Conservation (phyloP, 2,888 invertebrate species). For the Eupithecia centaureata region DNA sequence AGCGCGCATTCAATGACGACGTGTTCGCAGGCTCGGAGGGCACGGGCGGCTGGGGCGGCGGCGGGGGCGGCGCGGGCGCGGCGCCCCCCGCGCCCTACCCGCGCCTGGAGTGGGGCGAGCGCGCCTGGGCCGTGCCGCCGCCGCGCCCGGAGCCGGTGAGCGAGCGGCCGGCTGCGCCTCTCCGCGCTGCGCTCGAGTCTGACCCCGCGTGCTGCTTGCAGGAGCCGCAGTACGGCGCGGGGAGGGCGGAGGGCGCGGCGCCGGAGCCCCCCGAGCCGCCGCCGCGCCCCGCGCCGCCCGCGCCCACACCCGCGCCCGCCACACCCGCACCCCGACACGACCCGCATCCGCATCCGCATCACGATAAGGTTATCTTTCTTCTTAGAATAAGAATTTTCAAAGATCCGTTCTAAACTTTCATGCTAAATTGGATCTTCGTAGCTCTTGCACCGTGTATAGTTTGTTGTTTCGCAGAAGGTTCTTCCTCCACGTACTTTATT, state of each 20-base stretch:
- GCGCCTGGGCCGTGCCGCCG: constrained; percentile 73
- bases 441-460: no score
- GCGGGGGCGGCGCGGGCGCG: constrained; percentile 38
- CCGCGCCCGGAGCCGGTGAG: constrained; percentile 55
- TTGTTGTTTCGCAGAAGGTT: no score
- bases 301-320: constrained; percentile 33
- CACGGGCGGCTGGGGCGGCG: constrained; percentile 40
- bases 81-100: constrained; percentile 47
- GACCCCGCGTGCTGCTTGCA: background rate
- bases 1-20: background rate
- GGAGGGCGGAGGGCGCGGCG: constrained; percentile 43
- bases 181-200: no score
- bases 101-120: constrained; percentile 60
- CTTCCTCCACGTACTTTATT: no score
- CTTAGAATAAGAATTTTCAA: no score
- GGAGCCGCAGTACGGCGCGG: background rate
- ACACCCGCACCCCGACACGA: constrained; percentile 13
- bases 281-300: constrained; percentile 27
- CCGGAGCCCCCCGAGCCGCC: constrained; percentile 3
- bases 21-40: constrained; percentile 49
- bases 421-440: no score
- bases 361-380: background rate
- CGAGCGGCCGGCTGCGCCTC: no score
- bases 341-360: background rate
- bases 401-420: no score